Evolutionary conservation across 2,113 vertebrate species (phyloP).

Genomic region (Geococcyx californianus): DNA sequence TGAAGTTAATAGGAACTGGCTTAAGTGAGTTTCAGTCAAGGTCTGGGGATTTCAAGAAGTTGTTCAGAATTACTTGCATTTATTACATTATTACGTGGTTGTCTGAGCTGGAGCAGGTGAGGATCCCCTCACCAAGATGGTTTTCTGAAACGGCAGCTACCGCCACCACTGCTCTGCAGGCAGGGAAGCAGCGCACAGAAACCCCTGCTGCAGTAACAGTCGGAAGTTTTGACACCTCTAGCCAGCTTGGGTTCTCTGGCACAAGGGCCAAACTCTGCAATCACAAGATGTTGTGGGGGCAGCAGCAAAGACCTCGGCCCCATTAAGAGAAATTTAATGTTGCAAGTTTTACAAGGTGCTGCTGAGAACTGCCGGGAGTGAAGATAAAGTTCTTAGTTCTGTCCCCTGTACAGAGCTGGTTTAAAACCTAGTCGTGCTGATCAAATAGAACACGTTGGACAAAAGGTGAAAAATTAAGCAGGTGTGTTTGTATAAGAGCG

Average conservation of each 20-base stretch:
- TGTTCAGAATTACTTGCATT: background rate
- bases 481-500: no score
- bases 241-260: background rate
- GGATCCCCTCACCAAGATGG: background rate
- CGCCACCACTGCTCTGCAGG: background rate
- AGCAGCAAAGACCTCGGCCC: background rate
- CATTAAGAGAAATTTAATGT: no score
- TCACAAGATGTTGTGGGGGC: background rate
- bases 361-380: no score
- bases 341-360: no score
- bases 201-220: background rate
- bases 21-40: background rate
- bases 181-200: background rate
- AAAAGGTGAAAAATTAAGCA: no score
- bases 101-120: background rate
- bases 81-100: rapidly evolving
- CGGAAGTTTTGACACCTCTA: rapidly evolving
- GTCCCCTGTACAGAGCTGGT: no score
- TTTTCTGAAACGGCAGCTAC: background rate
- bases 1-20: constrained; percentile 3
- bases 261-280: rapidly evolving
- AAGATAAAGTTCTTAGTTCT: no score
- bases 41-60: background rate
- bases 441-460: no score
- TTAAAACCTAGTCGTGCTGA: no score